These are phyloP conservation scores for Papilio glaucus DNA, from an alignment of 1,140 invertebrate species.

Conservation along the genomic window DNA sequence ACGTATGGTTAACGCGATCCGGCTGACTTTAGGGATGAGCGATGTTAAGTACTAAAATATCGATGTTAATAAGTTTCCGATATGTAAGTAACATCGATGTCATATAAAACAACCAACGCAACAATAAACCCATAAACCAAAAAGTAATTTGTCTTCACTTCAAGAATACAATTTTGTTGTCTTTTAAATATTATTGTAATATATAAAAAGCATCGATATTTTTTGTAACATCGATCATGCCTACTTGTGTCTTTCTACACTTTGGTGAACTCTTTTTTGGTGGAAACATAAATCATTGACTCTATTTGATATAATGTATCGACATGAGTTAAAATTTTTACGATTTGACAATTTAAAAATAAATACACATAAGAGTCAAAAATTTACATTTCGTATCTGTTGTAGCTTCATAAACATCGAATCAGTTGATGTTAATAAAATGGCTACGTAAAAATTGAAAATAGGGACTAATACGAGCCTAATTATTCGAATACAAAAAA, in stretches of 20 bases:
- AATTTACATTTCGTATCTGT: constrained; percentile 10
- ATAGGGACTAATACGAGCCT: constrained; percentile 44
- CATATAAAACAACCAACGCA: background rate
- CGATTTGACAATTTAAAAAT: too few species aligned
- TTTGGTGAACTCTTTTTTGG: constrained; percentile 34
- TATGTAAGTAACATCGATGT: background rate
- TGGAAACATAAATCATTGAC: constrained; percentile 6
- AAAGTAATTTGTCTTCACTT: too few species aligned
- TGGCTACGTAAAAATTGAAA: constrained; percentile 8
- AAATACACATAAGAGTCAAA: constrained; percentile 23
- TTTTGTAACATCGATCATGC: constrained; percentile 2
- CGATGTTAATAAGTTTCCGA: background rate
- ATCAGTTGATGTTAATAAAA: constrained; percentile 25
- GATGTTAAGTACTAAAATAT: background rate
- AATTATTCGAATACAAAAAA: constrained; percentile 47
- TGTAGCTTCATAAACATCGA: background rate
- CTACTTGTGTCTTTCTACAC: constrained; percentile 48
- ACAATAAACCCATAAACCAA: background rate
- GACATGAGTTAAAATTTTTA: background rate
- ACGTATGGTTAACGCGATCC: constrained; percentile 50
- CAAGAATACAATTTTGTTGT: background rate
- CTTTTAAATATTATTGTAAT: background rate
- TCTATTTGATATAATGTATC: background rate
- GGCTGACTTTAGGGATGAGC: background rate
- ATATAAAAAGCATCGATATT: background rate